These are phyloP conservation scores for Salvator merianae DNA, from an alignment of 2,113 vertebrate genomes.

Conservation along the genomic window DNA sequence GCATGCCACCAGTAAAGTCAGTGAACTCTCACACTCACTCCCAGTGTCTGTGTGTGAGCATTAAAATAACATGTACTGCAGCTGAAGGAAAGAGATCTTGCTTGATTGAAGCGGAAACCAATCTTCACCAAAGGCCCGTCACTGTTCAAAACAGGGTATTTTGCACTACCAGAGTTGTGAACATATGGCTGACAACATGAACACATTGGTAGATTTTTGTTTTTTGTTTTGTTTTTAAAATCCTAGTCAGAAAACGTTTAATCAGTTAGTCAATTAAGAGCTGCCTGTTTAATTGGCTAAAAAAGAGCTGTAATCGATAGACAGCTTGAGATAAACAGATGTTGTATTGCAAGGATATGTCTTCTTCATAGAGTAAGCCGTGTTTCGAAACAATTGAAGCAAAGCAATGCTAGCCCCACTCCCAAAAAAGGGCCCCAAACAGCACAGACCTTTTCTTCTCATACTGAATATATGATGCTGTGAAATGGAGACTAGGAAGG, in stretches of 20 bases:
- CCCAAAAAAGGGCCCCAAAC: neutral
- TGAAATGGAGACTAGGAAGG: neutral
- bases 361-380: neutral
- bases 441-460: neutral
- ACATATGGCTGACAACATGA: neutral
- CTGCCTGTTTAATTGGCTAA: conserved; percentile 13
- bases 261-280: conserved; percentile 20
- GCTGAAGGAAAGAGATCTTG: neutral
- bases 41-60: neutral
- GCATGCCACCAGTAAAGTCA: neutral
- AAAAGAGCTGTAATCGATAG: conserved; percentile 3
- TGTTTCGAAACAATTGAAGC: conserved; percentile 9
- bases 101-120: neutral
- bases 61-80: neutral
- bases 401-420: no score
- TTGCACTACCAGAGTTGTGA: neutral
- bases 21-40: neutral
- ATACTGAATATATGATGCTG: neutral
- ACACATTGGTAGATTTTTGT: neutral
- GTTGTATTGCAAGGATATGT: neutral
- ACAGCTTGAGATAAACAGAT: neutral
- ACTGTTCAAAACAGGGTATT: neutral
- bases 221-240: neutral
- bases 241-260: neutral
- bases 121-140: neutral